These are phyloP conservation scores for Morone saxatilis DNA, from an alignment of 2,113 vertebrate species.

Conservation along the genomic window DNA sequence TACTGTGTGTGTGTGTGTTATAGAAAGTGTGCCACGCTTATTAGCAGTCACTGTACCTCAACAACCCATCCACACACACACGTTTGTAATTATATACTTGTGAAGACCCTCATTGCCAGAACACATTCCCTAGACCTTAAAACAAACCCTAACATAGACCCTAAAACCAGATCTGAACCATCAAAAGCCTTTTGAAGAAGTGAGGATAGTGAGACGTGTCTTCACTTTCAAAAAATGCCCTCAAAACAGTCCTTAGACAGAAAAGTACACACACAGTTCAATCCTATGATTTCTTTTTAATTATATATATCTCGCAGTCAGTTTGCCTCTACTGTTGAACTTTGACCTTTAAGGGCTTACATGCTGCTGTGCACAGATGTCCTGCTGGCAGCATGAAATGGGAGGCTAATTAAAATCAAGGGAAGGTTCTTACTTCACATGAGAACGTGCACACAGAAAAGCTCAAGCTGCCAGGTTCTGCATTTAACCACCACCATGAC, in stretches of 20 bases:
- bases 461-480: neutral
- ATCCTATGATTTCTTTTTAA: neutral
- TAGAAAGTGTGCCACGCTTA: slow-evolving; percentile 43
- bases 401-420: slow-evolving; percentile 69
- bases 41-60: slow-evolving; percentile 65
- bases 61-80: slow-evolving; percentile 40
- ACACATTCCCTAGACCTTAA: slow-evolving; percentile 27
- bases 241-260: neutral
- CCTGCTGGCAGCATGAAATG: slow-evolving; percentile 60
- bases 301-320: neutral
- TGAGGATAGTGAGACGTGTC: neutral
- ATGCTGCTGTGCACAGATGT: slow-evolving; percentile 49
- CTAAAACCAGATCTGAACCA: slow-evolving; percentile 8
- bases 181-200: slow-evolving; percentile 44
- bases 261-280: neutral
- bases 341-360: slow-evolving; percentile 44
- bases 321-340: slow-evolving; percentile 41
- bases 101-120: slow-evolving; percentile 53
- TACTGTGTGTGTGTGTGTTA: slow-evolving; percentile 31
- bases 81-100: slow-evolving; percentile 61
- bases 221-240: neutral
- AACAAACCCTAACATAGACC: slow-evolving; percentile 21
- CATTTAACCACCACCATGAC: neutral
- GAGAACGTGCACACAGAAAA: neutral
- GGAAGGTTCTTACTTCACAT: slow-evolving; percentile 36